phyloP scores from a whole-genome alignment of 2,113 vertebrate species.

The Microtus ochrogaster region DNA sequence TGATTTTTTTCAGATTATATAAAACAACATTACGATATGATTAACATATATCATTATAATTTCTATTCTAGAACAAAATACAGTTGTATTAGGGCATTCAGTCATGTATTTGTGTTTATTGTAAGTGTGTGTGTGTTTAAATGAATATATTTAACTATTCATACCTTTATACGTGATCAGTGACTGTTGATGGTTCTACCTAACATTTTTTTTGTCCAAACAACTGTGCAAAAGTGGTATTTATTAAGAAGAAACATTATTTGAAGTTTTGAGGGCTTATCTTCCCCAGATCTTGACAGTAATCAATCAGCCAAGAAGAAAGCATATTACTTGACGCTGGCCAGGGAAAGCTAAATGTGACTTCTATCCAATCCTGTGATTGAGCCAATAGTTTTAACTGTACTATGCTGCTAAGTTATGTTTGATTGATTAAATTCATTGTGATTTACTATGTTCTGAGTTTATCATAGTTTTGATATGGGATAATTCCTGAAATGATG shows the following conservation, averaged over 20 bases:
- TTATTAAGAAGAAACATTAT: neutral
- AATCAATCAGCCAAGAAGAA: neutral
- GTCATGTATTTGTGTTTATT: neutral
- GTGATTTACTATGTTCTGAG: neutral
- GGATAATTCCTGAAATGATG: neutral
- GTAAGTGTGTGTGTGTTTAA: neutral
- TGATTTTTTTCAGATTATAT: conserved; percentile 10
- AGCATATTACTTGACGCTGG: neutral
- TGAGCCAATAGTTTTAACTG: neutral
- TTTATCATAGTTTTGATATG: neutral
- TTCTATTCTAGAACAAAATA: conserved; percentile 29
- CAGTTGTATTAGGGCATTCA: neutral
- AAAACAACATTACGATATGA: neutral
- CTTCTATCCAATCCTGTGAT: neutral
- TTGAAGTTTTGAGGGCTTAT: neutral
- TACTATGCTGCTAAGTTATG: neutral
- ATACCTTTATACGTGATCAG: neutral
- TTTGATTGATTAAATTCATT: neutral
- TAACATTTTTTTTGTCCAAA: neutral
- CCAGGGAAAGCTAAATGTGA: neutral
- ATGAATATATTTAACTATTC: neutral
- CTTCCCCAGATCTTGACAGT: neutral
- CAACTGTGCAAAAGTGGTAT: neutral
- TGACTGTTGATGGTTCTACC: neutral
- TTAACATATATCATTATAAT: neutral